Evolutionary conservation across 2,113 vertebrate genomes (phyloP), one percentile per base, ranked within the genome.

Genomic region (Phrynocephalus versicolor): DNA sequence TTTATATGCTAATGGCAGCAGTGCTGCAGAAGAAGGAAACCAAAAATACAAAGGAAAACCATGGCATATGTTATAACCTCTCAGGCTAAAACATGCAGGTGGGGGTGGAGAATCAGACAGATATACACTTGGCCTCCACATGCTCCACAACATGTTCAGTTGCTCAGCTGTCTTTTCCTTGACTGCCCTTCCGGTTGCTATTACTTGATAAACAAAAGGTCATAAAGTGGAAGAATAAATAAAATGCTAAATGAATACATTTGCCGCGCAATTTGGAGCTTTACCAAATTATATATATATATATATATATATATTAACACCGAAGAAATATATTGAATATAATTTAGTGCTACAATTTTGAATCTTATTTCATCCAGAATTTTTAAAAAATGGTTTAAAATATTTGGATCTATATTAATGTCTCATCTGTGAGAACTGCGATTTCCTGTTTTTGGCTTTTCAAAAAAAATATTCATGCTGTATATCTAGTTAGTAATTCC

Each of bases 101-200:
- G 21, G 72, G 72, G 73, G 13, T 45, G 10, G 74, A 73, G 27
- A 80, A 30, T 33, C 57, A 73, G 77, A 72, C 77, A 73, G 55
- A 85, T 35, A 73, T 35, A 80, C 78, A 80, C 70, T 14, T n/a
- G 75, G 69, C 80, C 84, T 86, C 77, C 88, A 83, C 67, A 70
- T 55, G 73, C 87, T 57, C 88, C 88, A 30, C 89, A 91, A 30
- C 89, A 51, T 51, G 90, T 58, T 89, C 86, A 85, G 82, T 91
- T 87, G 90, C 71, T 86, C 87, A 88, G 55, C 35, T 81, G 89
- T 70, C 69, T 87, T 91, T 89, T 92, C 88, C 82, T 82, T 85
- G 85, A 90, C 91, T 25, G 76, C 72, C 64, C 79, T 89, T 85
- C 85, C 87, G 75, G 71, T 81, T 18, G 0, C 71, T 79, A 79